A percentile compares a stretch with the other conserved stretches of the same genome.
phyloP scores from a whole-genome alignment of 1,140 invertebrate genomes.

The Chymomyza costata region DNA sequence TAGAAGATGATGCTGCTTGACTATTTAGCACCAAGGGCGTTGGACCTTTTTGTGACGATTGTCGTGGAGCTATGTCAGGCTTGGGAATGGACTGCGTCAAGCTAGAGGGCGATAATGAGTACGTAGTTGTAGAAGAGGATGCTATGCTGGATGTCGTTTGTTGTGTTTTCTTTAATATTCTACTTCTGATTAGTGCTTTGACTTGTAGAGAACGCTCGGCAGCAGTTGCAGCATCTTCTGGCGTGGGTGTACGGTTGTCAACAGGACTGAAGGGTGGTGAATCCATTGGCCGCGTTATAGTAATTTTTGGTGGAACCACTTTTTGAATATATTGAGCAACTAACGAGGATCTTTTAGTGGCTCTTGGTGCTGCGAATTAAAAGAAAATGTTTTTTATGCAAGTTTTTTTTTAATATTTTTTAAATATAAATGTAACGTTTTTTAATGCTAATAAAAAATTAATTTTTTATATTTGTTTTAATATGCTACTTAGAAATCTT shows the following conservation, averaged over 20 bases:
- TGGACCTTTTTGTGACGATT: too few relatives aligned
- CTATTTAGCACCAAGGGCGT: too few relatives aligned
- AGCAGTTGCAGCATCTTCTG: neutral
- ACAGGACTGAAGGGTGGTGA: neutral
- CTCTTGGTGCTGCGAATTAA: slow-evolving; percentile 9
- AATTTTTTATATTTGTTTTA: too few relatives aligned
- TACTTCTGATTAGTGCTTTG: slow-evolving; percentile 49
- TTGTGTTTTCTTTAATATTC: slow-evolving; percentile 41
- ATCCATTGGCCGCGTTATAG: slow-evolving; percentile 13
- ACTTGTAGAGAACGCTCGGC: slow-evolving; percentile 38
- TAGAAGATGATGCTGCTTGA: too few relatives aligned
- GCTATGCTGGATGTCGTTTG: neutral
- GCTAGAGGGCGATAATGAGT: too few relatives aligned
- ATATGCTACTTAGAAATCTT: too few relatives aligned
- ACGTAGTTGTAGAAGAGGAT: too few relatives aligned
- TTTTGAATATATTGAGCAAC: neutral
- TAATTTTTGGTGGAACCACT: slow-evolving; percentile 26
- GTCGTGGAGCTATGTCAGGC: too few relatives aligned
- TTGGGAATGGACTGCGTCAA: too few relatives aligned
- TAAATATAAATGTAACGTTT: neutral
- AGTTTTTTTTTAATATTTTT: neutral
- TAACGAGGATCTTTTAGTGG: slow-evolving; percentile 7
- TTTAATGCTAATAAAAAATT: neutral
- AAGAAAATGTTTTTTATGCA: neutral
- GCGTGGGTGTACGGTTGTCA: slow-evolving; percentile 23